Percentiles rank a stretch among this genome's conserved stretches.
These are phyloP conservation scores for Salarias fasciatus DNA, from an alignment of 2,797 vertebrate genomes.

Conservation along the genomic window DNA sequence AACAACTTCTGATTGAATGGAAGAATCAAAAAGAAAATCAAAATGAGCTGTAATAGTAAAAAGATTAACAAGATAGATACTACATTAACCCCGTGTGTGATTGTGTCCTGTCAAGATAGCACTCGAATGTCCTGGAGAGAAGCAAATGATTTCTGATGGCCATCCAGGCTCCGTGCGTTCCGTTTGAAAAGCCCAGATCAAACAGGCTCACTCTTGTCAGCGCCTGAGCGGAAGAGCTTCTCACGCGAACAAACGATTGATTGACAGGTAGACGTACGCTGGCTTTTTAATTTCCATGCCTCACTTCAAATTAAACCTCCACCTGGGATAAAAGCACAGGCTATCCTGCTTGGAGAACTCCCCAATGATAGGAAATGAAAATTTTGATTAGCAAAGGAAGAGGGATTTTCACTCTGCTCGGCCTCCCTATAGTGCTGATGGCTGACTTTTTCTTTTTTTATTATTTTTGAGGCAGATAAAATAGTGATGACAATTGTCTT, in stretches of 20 bases:
- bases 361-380: conserved; percentile 78
- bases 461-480: conserved; percentile 73
- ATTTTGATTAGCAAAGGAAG: conserved; percentile 79
- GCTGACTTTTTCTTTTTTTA: conserved; percentile 61
- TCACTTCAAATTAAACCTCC: conserved; percentile 90
- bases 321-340: conserved; percentile 86
- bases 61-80: conserved; percentile 75
- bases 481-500: conserved; percentile 85
- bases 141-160: conserved; percentile 86
- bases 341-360: conserved; percentile 71
- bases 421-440: conserved; percentile 81
- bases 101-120: conserved; percentile 78
- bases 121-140: conserved; percentile 76
- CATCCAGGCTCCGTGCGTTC: conserved; percentile 66
- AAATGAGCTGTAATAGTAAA: conserved; percentile 61
- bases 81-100: conserved; percentile 77
- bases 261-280: conserved; percentile 87
- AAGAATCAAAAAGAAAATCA: conserved; percentile 63
- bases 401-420: conserved; percentile 75
- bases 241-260: conserved; percentile 81
- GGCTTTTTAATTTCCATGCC: conserved; percentile 88
- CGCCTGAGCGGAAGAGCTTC: conserved; percentile 58
- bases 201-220: conserved; percentile 84
- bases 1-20: conserved; percentile 58
- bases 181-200: conserved; percentile 86